Percentiles rank a stretch among this genome's conserved stretches.
Evolutionary conservation across 2,113 vertebrate genomes (phyloP).

Genomic region (Sylvia atricapilla): DNA sequence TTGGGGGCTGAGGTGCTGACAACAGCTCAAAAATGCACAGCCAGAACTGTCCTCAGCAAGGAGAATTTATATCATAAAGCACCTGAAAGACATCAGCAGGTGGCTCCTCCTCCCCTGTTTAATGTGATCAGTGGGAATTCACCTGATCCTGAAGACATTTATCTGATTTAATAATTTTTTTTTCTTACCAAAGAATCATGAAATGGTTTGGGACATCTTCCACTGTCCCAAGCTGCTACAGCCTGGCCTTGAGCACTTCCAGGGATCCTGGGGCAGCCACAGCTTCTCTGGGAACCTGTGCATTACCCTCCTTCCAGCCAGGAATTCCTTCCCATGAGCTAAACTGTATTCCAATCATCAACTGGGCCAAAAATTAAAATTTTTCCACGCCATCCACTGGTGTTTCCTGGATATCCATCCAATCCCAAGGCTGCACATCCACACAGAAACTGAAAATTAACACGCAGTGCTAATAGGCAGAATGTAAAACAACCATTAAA

Average conservation of each 20-base stretch:
- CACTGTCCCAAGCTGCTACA: rapidly evolving
- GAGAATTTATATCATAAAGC: not conserved
- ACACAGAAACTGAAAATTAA: not conserved
- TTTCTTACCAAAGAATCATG: not conserved
- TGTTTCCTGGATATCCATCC: not conserved
- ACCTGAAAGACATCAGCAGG: not conserved
- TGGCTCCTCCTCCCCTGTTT: not conserved
- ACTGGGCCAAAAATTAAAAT: not conserved
- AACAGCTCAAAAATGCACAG: not conserved
- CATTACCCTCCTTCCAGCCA: not conserved
- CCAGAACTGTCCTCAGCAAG: not conserved
- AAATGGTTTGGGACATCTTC: not conserved
- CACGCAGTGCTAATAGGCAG: not conserved
- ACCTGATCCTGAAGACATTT: not conserved
- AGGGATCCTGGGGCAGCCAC: not conserved
- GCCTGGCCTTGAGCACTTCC: not conserved
- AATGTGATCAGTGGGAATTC: not conserved
- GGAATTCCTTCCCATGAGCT: not conserved
- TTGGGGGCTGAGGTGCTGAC: not conserved
- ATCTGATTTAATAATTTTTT: not conserved
- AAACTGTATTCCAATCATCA: not conserved
- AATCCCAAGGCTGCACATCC: not conserved
- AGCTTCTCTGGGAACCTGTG: not conserved
- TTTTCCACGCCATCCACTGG: not conserved
- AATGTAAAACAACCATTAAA: not conserved